These are phyloP conservation scores for Heliocidaris tuberculata DNA, from an alignment of 35 echinoderm and acorn worm species.

Conservation along the genomic window DNA sequence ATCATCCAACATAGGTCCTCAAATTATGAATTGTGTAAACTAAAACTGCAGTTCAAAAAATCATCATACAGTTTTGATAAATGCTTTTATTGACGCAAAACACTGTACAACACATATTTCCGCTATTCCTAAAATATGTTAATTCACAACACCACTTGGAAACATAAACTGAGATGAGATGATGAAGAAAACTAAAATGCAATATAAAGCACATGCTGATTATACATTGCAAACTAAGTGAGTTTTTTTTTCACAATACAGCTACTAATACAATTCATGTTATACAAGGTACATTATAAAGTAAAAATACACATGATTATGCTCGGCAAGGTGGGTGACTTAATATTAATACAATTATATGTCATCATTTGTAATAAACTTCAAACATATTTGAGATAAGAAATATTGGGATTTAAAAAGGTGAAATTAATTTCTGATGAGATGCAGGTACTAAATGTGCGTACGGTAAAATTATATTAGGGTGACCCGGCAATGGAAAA, in stretches of 20 bases:
- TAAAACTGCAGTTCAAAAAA: background rate
- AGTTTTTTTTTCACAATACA: background rate
- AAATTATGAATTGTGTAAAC: background rate
- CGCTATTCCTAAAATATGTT: constrained; percentile 3
- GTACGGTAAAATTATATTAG: background rate
- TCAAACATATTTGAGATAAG: background rate
- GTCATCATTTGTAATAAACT: background rate
- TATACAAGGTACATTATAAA: background rate
- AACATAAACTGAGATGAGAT: background rate
- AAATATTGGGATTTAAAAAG: background rate
- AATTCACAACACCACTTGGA: background rate
- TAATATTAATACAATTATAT: background rate
- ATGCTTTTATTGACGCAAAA: background rate
- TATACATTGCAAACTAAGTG: background rate
- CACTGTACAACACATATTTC: background rate
- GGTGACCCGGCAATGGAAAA: background rate
- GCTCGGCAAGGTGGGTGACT: background rate
- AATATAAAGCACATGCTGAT: background rate
- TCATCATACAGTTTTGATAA: background rate
- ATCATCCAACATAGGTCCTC: background rate
- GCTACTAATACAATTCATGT: background rate
- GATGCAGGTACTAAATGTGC: background rate
- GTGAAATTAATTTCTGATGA: background rate
- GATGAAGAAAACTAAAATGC: background rate
- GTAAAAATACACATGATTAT: background rate